Evolutionary conservation across 1,140 invertebrate species (phyloP).

Genomic region (Eulimnadia texana): DNA sequence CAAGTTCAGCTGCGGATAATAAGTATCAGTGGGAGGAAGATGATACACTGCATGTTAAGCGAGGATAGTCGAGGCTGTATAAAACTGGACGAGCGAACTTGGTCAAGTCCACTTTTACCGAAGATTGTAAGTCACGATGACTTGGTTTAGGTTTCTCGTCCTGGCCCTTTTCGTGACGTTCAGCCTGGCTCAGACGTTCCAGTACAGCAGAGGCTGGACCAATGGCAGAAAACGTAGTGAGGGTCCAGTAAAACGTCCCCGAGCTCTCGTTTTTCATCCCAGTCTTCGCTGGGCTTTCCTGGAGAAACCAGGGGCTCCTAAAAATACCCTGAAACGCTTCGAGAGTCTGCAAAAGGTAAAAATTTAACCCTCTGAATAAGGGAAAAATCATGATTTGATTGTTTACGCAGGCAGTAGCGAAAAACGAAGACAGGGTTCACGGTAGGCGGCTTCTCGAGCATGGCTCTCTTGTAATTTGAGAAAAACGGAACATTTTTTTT

Average conservation of each 20-base stretch:
- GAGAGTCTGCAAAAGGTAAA: no score
- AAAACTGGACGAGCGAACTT: background rate
- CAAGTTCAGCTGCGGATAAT: no score
- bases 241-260: background rate
- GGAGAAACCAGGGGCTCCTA: background rate
- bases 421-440: no score
- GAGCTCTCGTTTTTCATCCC: conserved; percentile 3
- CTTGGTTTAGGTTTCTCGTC: conserved; percentile 1
- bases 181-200: conserved; percentile 44
- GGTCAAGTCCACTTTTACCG: background rate
- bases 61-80: background rate
- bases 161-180: conserved; percentile 14
- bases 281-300: conserved; percentile 11
- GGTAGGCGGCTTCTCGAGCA: no score
- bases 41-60: no score
- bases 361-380: no score
- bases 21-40: no score
- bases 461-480: no score
- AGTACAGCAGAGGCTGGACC: conserved; percentile 58
- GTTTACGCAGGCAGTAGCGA: no score
- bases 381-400: no score
- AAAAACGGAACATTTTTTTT: no score
- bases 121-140: background rate
- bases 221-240: conserved; percentile 32
- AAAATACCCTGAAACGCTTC: no score